Conservation (phyloP, 2,113 vertebrate species). For the Hippocampus guttulatus region DNA sequence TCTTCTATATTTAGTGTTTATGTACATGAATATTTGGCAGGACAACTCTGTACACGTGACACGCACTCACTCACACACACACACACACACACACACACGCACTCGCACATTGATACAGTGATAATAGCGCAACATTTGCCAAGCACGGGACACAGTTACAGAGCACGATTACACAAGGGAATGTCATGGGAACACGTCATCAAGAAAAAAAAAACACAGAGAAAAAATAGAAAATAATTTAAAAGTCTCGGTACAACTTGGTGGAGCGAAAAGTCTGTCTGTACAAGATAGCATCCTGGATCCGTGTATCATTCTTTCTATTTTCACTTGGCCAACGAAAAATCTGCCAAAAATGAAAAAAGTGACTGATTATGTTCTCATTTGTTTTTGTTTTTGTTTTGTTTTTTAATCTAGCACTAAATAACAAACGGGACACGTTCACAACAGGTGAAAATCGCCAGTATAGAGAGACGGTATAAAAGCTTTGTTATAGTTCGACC, state of each 20-base stretch:
- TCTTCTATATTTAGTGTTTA: conserved; percentile 82
- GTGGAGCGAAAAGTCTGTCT: conserved; percentile 54
- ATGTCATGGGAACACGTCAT: conserved; percentile 76
- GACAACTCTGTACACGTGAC: conserved; percentile 93
- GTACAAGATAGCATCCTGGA: conserved; percentile 35
- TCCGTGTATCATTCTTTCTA: neutral
- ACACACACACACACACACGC: neutral
- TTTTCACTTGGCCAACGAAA: neutral
- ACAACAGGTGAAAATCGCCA: neutral
- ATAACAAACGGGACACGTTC: neutral
- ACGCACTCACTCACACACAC: conserved; percentile 49
- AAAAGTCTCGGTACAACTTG: conserved; percentile 73
- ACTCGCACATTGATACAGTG: conserved; percentile 73
- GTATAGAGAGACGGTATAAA: neutral
- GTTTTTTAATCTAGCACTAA: too few relatives aligned
- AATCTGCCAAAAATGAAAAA: neutral
- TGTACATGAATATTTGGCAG: conserved; percentile 81
- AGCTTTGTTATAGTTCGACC: neutral
- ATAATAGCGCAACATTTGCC: conserved; percentile 81
- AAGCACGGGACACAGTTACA: conserved; percentile 87
- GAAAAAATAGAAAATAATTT: conserved; percentile 98
- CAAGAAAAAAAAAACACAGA: conserved; percentile 66
- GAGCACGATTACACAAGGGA: conserved; percentile 76
- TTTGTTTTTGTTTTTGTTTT: neutral
- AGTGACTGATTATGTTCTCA: neutral